phyloP scores from a whole-genome alignment of 2,888 invertebrate species.

The Ephialtes manifestator region DNA sequence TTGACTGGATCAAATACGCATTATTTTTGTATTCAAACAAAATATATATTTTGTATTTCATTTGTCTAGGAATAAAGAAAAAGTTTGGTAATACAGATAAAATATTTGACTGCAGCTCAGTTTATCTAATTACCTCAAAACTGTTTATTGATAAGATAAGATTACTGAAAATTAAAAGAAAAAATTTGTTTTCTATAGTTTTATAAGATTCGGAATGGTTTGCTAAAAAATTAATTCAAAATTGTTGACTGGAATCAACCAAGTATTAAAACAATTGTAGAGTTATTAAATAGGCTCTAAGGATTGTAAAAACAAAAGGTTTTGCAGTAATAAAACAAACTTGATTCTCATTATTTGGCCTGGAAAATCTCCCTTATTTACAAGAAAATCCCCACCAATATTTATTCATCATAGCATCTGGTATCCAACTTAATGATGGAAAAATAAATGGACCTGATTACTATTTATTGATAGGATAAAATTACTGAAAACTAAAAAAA shows the following conservation, averaged over 20 bases:
- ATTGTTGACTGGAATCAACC: not conserved
- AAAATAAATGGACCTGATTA: too few relatives aligned
- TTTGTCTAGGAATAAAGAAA: not conserved
- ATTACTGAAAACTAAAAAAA: too few relatives aligned
- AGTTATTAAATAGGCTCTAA: not conserved
- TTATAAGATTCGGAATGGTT: too few relatives aligned
- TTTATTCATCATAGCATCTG: not conserved
- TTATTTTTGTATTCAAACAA: not conserved
- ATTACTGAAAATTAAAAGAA: too few relatives aligned
- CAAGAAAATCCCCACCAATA: conserved; percentile 22
- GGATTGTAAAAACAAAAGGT: not conserved
- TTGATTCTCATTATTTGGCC: conserved; percentile 1
- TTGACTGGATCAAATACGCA: not conserved
- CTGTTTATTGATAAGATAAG: not conserved
- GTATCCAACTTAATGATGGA: too few relatives aligned
- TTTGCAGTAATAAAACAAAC: not conserved
- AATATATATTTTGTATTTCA: not conserved
- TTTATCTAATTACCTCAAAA: not conserved
- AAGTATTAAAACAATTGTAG: not conserved
- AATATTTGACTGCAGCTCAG: not conserved
- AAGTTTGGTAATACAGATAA: not conserved
- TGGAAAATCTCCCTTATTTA: conserved; percentile 1
- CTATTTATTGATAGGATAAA: not conserved
- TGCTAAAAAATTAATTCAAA: not conserved
- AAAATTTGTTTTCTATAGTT: too few relatives aligned